These are phyloP conservation scores for Olivierus martensii DNA, from an alignment of 1,140 invertebrate genomes.

Conservation along the genomic window DNA sequence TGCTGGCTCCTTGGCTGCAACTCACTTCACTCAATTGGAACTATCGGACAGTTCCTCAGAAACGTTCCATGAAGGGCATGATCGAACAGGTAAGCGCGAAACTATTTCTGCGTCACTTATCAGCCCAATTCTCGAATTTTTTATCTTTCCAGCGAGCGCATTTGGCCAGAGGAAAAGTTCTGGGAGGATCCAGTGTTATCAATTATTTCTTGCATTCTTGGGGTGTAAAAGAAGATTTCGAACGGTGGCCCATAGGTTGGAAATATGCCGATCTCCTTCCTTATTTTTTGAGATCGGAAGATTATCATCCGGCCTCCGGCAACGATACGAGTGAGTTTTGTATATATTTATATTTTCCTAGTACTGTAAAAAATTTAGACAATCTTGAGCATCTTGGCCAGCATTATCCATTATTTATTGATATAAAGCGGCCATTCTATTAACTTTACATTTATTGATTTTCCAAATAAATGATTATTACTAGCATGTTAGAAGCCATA, in stretches of 20 bases:
- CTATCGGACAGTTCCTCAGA: slow-evolving; percentile 67
- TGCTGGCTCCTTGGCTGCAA: slow-evolving; percentile 67
- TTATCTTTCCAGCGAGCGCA: slow-evolving; percentile 53
- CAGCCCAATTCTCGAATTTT: too few relatives aligned
- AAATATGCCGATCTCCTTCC: not conserved
- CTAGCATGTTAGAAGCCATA: too few relatives aligned
- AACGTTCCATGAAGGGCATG: slow-evolving; percentile 49
- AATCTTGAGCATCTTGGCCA: too few relatives aligned
- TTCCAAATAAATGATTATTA: too few relatives aligned
- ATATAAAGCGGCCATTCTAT: too few relatives aligned
- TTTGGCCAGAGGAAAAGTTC: slow-evolving; percentile 62
- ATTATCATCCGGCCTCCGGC: slow-evolving; percentile 23
- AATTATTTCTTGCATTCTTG: slow-evolving; percentile 68
- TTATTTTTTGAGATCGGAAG: slow-evolving; percentile 26
- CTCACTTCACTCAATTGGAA: slow-evolving; percentile 67
- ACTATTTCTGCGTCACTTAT: too few relatives aligned
- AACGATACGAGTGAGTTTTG: too few relatives aligned
- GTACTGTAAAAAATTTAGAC: too few relatives aligned
- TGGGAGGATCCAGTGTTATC: slow-evolving; percentile 77
- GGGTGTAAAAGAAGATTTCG: slow-evolving; percentile 74
- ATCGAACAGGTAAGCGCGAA: slow-evolving; percentile 1
- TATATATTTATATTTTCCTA: too few relatives aligned
- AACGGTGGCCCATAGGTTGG: slow-evolving; percentile 27
- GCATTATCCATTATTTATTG: too few relatives aligned
- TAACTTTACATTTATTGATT: too few relatives aligned